Evolutionary conservation across 2,888 invertebrate species (phyloP).

Genomic region (Elmis aenea): DNA sequence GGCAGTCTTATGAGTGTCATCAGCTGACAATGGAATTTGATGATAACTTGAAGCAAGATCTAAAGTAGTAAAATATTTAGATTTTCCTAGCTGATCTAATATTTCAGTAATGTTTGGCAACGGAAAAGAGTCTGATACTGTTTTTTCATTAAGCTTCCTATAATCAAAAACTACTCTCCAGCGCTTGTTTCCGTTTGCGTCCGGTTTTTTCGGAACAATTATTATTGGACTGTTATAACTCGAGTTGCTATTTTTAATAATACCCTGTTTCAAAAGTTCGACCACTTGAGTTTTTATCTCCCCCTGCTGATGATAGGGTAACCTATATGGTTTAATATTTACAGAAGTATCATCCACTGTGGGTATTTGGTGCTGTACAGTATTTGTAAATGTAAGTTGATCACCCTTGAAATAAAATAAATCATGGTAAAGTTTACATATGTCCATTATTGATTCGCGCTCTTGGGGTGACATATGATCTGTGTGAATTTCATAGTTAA

Average conservation of each 20-base stretch:
- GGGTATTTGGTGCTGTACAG: conserved; percentile 22
- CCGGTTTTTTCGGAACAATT: conserved; percentile 35
- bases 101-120: conserved; percentile 24
- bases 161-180: conserved; percentile 9
- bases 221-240: conserved; percentile 37
- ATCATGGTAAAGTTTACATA: conserved; percentile 9
- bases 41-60: conserved; percentile 25
- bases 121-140: conserved; percentile 14
- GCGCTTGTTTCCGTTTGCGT: conserved; percentile 3
- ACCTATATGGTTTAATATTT: conserved; percentile 14
- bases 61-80: conserved; percentile 17
- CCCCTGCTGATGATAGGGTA: conserved; percentile 24
- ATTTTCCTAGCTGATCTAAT: conserved; percentile 13
- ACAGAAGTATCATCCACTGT: conserved; percentile 6
- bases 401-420: conserved; percentile 14
- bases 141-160: conserved; percentile 8
- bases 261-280: conserved; percentile 30
- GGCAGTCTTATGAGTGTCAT: too few relatives aligned
- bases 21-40: too few relatives aligned
- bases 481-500: too few relatives aligned
- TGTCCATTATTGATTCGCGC: too few relatives aligned
- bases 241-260: conserved; percentile 32
- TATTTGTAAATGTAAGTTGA: conserved; percentile 23
- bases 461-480: too few relatives aligned
- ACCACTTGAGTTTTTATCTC: conserved; percentile 33